Percentiles rank a stretch among this genome's conserved stretches.
These are phyloP conservation scores for Saxidomus purpurata DNA, from an alignment of 1,140 invertebrate species.

Conservation along the genomic window DNA sequence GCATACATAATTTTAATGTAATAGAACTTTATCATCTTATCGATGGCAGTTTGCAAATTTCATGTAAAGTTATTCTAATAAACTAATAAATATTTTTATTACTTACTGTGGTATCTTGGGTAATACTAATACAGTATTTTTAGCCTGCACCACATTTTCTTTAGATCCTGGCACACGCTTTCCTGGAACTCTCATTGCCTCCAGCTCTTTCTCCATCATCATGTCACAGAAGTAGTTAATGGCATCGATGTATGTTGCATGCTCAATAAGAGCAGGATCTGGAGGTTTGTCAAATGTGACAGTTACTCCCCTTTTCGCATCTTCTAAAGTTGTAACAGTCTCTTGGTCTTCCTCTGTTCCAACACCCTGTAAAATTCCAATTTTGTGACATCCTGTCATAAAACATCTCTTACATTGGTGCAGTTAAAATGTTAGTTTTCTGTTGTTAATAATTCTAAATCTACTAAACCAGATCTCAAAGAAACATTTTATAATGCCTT, in stretches of 20 bases:
- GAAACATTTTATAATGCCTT: too few relatives aligned
- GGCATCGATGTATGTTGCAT: slow-evolving; percentile 84
- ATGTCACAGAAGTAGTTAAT: slow-evolving; percentile 86
- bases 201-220: slow-evolving; percentile 82
- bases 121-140: slow-evolving; percentile 85
- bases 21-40: too few relatives aligned
- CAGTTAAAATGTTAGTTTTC: too few relatives aligned
- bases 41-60: too few relatives aligned
- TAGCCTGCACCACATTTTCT: slow-evolving; percentile 76
- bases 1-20: too few relatives aligned
- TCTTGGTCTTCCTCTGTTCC: slow-evolving; percentile 68
- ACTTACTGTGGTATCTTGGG: slow-evolving; percentile 83
- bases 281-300: slow-evolving; percentile 82
- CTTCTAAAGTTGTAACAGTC: slow-evolving; percentile 67
- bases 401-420: too few relatives aligned
- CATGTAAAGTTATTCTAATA: too few relatives aligned
- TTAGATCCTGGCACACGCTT: slow-evolving; percentile 66
- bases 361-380: slow-evolving; percentile 21
- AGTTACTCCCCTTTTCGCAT: slow-evolving; percentile 59
- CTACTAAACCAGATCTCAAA: too few relatives aligned
- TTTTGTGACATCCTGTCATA: background rate
- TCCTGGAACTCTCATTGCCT: slow-evolving; percentile 76
- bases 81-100: background rate
- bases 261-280: slow-evolving; percentile 78
- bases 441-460: too few relatives aligned